Percentiles rank a stretch among this genome's conserved stretches.
phyloP scores from a whole-genome alignment of 2,113 vertebrate species.

The Rhipidura dahli region DNA sequence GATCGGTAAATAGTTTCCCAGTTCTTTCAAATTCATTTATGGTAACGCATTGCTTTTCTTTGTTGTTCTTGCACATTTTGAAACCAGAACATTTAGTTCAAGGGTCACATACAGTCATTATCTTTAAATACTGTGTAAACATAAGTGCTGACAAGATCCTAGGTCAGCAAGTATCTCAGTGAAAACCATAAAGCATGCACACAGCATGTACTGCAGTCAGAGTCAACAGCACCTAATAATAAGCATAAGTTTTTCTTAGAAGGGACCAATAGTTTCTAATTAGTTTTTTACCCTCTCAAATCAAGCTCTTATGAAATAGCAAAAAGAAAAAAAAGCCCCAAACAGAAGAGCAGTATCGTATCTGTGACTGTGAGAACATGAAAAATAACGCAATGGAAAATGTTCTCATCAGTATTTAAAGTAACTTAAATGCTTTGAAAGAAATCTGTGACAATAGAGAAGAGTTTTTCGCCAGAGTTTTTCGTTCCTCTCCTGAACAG shows the following conservation, averaged over 20 bases:
- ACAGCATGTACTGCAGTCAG: background rate
- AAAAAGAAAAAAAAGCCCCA: background rate
- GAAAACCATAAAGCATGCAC: background rate
- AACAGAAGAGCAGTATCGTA: background rate
- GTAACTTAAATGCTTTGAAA: background rate
- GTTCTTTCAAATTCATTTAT: conserved; percentile 29
- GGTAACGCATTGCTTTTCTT: conserved; percentile 10
- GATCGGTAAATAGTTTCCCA: conserved; percentile 19
- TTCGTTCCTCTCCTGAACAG: background rate
- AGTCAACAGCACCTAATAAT: background rate
- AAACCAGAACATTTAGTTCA: conserved; percentile 30
- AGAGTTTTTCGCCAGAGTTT: background rate
- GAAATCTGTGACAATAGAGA: background rate
- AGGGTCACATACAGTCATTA: conserved; percentile 1
- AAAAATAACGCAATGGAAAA: background rate
- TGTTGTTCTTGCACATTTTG: conserved; percentile 34
- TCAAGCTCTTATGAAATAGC: background rate
- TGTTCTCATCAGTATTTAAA: background rate
- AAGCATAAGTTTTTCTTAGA: background rate
- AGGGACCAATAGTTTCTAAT: background rate
- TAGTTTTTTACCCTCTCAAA: background rate
- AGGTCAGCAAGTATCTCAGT: background rate
- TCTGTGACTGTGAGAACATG: background rate
- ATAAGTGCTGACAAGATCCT: background rate
- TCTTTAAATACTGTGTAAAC: conserved; percentile 24